Evolutionary conservation across 2,888 invertebrate genomes (phyloP), one percentile per base, ranked within the genome.

Genomic region (Ophioninae sp.): DNA sequence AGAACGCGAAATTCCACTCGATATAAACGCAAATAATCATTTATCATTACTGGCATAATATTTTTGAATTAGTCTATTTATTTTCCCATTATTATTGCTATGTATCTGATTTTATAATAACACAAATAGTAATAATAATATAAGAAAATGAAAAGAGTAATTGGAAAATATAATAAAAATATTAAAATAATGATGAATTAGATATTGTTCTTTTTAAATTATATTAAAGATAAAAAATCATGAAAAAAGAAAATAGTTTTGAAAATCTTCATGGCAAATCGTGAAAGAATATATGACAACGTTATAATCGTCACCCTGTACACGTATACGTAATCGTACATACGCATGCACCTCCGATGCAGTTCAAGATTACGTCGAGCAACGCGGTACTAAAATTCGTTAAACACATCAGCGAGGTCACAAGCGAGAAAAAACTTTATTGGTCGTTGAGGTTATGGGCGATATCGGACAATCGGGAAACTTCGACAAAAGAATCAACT

Each of bases 391-490:
- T 83, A 79, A 76, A 83, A 79, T 83, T 83, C 67, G 59, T 76
- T 72, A 30, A 83, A 83, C 76, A 76, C 72, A 71, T 79, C 30
- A 68, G 9, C 76, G 80, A 77, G 76, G 82, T 64, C 73, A 73
- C 74, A 13, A 80, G 69, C 13, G 37, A 64, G 30, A 22, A 67
- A 77, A 76, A 79, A 61, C 22, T 77, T 74, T 63, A 73, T 37
- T 79, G 41, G 22, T 59, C 39, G 61, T 37, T 58, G 59, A 44
- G 37, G 71, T 41, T 56, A 79, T 58, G 56, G 59, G 58, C 67
- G 75, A 79, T 79, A 20, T 44, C 44, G 65, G 37, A 51, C 77
- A n/a, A 65, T 65, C 59, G 59, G 9, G 37, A 44, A 22, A 22
- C 39, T 76, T 13, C 37, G 30, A 56, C 58, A 39, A 76, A 68